These are phyloP conservation scores for Philopedon plagiatum DNA, from an alignment of 2,888 invertebrate species.

Conservation along the genomic window DNA sequence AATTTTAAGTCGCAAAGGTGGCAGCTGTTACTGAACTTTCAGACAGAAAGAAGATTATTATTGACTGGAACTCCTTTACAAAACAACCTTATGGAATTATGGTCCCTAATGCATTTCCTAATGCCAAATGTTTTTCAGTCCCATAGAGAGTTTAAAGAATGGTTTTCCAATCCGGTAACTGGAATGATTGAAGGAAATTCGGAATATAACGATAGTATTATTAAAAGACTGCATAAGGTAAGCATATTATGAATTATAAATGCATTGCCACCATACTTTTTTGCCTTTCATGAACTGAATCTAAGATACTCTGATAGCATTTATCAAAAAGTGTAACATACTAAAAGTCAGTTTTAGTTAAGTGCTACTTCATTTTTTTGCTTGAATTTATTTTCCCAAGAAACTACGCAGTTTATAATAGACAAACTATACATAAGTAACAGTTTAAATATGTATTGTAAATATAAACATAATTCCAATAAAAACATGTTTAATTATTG, in stretches of 20 bases:
- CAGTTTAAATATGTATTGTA: too few species aligned
- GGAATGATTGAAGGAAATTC: conserved; percentile 95
- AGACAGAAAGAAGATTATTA: conserved; percentile 90
- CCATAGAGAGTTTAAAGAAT: conserved; percentile 96
- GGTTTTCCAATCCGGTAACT: conserved; percentile 98
- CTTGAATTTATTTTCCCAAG: too few species aligned
- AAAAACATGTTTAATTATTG: too few species aligned
- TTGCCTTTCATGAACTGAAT: too few species aligned
- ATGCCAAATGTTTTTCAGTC: conserved; percentile 98
- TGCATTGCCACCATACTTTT: too few species aligned
- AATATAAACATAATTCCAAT: too few species aligned
- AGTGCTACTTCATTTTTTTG: too few species aligned
- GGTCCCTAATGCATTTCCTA: conserved; percentile 98
- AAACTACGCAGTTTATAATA: too few species aligned
- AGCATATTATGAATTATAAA: conserved; percentile 49
- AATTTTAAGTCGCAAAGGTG: conserved; percentile 98
- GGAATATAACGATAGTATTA: conserved; percentile 91
- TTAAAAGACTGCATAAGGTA: conserved; percentile 91
- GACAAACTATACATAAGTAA: too few species aligned
- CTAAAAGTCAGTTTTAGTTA: too few species aligned
- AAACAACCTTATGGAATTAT: conserved; percentile 96
- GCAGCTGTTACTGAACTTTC: conserved; percentile 96
- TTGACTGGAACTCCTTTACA: conserved; percentile 96
- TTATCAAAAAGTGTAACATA: too few species aligned
- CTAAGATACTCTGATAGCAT: too few species aligned